Percentiles rank a stretch among this genome's conserved stretches.
Evolutionary conservation across 35 echinoderm and acorn worm genomes (phyloP).

Genomic region (Apostichopus californicus): DNA sequence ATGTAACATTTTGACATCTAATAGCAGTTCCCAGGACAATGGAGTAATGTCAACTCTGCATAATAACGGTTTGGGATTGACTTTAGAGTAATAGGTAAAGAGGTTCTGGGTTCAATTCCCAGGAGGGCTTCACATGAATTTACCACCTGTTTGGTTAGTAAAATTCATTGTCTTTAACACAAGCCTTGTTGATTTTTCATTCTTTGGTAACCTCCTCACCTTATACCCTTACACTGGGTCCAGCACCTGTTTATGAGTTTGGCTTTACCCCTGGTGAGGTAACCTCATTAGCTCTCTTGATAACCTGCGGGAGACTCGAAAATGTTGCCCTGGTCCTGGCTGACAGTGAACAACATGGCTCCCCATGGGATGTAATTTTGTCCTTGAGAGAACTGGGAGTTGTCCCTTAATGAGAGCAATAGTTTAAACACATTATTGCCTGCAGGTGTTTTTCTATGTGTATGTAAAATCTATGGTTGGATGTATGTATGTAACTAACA

Average conservation of each 20-base stretch:
- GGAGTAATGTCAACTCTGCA: too few species aligned
- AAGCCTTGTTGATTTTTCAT: not conserved
- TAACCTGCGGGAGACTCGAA: not conserved
- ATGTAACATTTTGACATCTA: too few species aligned
- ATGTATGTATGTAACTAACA: not conserved
- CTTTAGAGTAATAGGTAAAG: not conserved
- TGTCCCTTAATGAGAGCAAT: not conserved
- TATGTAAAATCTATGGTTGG: not conserved
- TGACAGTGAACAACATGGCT: not conserved
- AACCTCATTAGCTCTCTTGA: not conserved
- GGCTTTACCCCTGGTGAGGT: not conserved
- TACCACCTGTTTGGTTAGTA: not conserved
- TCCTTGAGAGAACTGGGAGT: not conserved
- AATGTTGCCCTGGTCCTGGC: not conserved
- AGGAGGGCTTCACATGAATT: slow-evolving; percentile 9
- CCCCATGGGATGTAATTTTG: not conserved
- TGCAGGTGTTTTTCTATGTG: not conserved
- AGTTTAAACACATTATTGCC: not conserved
- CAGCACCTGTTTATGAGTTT: not conserved
- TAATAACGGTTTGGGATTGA: too few species aligned
- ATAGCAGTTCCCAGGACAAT: too few species aligned
- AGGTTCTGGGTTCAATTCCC: slow-evolving; percentile 35
- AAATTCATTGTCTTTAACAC: not conserved
- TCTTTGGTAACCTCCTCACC: slow-evolving; percentile 3
- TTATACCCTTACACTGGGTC: not conserved